phyloP scores from a whole-genome alignment of 2,888 invertebrate genomes.

The Meteorus cinctellus region DNA sequence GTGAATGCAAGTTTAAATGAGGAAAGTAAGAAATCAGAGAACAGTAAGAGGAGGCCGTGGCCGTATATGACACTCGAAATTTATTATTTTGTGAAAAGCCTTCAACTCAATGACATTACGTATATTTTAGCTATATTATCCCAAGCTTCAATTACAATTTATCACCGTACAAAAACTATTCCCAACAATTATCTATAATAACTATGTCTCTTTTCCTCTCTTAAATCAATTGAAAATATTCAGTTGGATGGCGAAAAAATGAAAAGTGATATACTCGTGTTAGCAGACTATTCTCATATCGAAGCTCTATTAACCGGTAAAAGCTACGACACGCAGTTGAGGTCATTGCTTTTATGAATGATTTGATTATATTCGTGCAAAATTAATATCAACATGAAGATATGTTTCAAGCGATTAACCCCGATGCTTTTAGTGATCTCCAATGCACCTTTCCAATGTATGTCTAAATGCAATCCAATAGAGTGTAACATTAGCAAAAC shows the following conservation, averaged over 20 bases:
- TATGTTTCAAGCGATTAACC: not conserved
- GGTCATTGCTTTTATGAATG: slow-evolving; percentile 1
- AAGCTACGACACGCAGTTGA: not conserved
- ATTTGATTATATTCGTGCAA: not conserved
- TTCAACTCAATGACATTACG: not conserved
- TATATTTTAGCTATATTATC: too few species aligned
- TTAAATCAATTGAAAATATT: slow-evolving; percentile 47
- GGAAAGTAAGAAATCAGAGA: slow-evolving; percentile 60
- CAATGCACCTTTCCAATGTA: too few species aligned
- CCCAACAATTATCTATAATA: too few species aligned
- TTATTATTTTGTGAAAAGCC: slow-evolving; percentile 29
- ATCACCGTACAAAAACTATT: too few species aligned
- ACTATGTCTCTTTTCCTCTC: too few species aligned
- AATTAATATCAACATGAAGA: not conserved
- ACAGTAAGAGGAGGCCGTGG: slow-evolving; percentile 61
- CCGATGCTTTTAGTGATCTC: too few species aligned
- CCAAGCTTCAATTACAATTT: too few species aligned
- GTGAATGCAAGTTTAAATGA: slow-evolving; percentile 64
- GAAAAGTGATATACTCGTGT: slow-evolving; percentile 72
- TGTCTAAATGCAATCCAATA: too few species aligned
- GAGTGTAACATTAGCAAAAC: too few species aligned
- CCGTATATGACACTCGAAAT: slow-evolving; percentile 34
- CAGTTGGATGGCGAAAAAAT: slow-evolving; percentile 69
- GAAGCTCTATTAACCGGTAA: slow-evolving; percentile 53
- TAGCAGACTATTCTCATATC: slow-evolving; percentile 65